Conservation (phyloP, 1,140 invertebrate species). For the Scaptomyza pallida region DNA sequence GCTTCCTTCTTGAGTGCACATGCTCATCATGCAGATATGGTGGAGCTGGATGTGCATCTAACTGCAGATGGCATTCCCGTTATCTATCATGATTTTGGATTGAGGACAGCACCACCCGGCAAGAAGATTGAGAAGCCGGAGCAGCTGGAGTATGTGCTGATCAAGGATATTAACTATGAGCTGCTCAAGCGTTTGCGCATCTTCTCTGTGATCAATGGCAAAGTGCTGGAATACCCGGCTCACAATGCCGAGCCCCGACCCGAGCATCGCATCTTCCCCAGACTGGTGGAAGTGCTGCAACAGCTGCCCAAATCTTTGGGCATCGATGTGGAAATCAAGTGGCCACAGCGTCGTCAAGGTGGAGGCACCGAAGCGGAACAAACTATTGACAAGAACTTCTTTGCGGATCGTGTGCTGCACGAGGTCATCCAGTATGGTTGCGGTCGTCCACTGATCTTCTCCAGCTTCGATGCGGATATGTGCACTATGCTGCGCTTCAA, state of each 20-base stretch:
- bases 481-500: conserved; percentile 96
- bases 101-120: conserved; percentile 93
- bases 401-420: conserved; percentile 91
- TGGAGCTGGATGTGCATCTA: conserved; percentile 98
- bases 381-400: conserved; percentile 95
- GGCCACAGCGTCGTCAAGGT: conserved; percentile 93
- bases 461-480: conserved; percentile 97
- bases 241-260: conserved; percentile 84
- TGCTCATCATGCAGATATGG: conserved; percentile 94
- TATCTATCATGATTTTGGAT: conserved; percentile 97
- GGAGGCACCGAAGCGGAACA: conserved; percentile 94
- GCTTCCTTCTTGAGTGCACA: conserved; percentile 95
- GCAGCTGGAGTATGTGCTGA: conserved; percentile 93
- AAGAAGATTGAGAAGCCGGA: conserved; percentile 88
- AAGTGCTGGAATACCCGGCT: conserved; percentile 73
- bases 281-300: conserved; percentile 92
- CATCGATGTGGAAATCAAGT: conserved; percentile 98
- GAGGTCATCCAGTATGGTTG: conserved; percentile 91
- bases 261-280: conserved; percentile 97
- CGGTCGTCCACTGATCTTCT: conserved; percentile 93
- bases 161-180: conserved; percentile 95
- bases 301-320: conserved; percentile 92
- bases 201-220: conserved; percentile 73
- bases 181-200: conserved; percentile 94
- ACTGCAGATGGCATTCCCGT: conserved; percentile 97